Conservation (phyloP, 2,113 vertebrate species). For the Ceratotherium simum region DNA sequence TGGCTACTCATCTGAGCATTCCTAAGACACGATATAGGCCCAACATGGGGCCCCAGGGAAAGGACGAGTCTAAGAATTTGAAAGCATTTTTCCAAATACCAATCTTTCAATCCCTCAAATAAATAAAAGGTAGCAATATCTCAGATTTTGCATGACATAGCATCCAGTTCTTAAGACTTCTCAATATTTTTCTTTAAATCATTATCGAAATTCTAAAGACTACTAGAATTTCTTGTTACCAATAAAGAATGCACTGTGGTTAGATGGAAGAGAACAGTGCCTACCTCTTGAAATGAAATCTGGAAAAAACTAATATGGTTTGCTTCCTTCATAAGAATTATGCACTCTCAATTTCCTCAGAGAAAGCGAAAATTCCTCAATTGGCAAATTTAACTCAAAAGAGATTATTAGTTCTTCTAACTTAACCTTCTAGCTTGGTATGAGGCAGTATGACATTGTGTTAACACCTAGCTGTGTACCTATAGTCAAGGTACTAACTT, state of each 20-base stretch:
- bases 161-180: background rate
- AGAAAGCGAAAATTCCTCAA: background rate
- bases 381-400: background rate
- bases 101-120: background rate
- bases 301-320: background rate
- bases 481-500: background rate
- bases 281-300: background rate
- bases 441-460: background rate
- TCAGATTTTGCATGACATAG: background rate
- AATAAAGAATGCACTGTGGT: background rate
- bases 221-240: background rate
- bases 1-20: conserved; percentile 12
- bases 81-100: conserved; percentile 67
- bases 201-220: conserved; percentile 27
- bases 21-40: background rate
- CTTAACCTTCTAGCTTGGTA: background rate
- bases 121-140: background rate
- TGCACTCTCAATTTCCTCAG: background rate
- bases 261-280: background rate
- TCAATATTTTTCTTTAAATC: background rate
- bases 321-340: background rate
- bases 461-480: background rate
- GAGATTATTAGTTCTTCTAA: background rate
- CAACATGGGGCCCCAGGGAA: conserved; percentile 12
- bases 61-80: background rate